A percentile compares a stretch with the other conserved stretches of the same genome.
Conservation (phyloP, 2,888 invertebrate genomes). For the Hesperia comma region DNA sequence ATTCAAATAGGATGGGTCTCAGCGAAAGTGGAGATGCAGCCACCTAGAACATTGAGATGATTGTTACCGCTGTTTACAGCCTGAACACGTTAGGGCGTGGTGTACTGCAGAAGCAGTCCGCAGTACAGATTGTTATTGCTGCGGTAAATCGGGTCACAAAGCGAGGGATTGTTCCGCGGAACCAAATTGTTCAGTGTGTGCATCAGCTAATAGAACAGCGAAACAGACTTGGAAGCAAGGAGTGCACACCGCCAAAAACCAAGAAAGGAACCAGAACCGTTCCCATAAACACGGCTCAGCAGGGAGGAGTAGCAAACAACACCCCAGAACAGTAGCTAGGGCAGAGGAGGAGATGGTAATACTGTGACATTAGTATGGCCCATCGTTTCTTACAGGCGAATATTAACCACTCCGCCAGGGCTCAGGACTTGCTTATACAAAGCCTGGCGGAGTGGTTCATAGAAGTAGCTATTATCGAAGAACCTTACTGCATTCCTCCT, state of each 20-base stretch:
- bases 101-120: slow-evolving; percentile 10
- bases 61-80: slow-evolving; percentile 27
- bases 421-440: slow-evolving; percentile 42
- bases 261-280: not conserved
- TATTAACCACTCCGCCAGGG: slow-evolving; percentile 36
- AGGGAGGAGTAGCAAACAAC: not conserved
- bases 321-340: not conserved
- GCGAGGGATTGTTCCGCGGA: slow-evolving; percentile 2
- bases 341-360: not conserved
- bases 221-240: slow-evolving; percentile 15
- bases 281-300: not conserved
- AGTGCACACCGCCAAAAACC: slow-evolving; percentile 16
- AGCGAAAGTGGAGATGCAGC: slow-evolving; percentile 20
- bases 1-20: slow-evolving; percentile 31
- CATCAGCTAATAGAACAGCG: slow-evolving; percentile 16
- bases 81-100: not conserved
- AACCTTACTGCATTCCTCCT: slow-evolving; percentile 35
- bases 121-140: slow-evolving; percentile 8
- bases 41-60: slow-evolving; percentile 10
- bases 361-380: not conserved
- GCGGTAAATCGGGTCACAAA: slow-evolving; percentile 40
- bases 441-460: slow-evolving; percentile 40
- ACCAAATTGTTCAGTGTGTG: slow-evolving; percentile 25
- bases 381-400: slow-evolving; percentile 31
- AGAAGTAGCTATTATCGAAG: slow-evolving; percentile 33